phyloP scores from a whole-genome alignment of 2,888 invertebrate genomes.

The Coenonympha arcania region DNA sequence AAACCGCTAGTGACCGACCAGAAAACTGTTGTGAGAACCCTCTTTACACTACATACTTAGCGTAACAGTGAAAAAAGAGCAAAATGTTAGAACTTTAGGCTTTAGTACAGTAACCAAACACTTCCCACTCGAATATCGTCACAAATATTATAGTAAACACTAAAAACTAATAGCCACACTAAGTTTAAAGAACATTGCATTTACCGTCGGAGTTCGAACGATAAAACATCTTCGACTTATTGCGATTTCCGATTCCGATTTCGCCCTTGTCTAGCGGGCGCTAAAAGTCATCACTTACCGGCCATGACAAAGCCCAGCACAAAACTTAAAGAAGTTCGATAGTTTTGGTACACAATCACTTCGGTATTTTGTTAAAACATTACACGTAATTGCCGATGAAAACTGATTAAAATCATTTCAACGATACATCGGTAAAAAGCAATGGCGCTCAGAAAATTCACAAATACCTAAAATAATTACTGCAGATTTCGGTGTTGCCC shows the following conservation, averaged over 20 bases:
- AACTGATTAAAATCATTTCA: conserved; percentile 76
- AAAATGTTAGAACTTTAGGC: conserved; percentile 54
- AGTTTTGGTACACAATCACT: conserved; percentile 72
- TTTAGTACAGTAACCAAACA: conserved; percentile 62
- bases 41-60: conserved; percentile 44
- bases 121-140: conserved; percentile 52
- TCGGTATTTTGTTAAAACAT: conserved; percentile 70
- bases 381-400: conserved; percentile 74
- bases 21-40: conserved; percentile 54
- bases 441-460: conserved; percentile 74
- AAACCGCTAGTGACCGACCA: conserved; percentile 24
- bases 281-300: conserved; percentile 81
- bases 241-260: conserved; percentile 73
- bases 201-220: conserved; percentile 75
- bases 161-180: conserved; percentile 68
- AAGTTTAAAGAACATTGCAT: conserved; percentile 72
- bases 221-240: conserved; percentile 75
- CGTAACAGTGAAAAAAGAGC: conserved; percentile 55
- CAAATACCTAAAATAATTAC: conserved; percentile 70
- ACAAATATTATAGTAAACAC: conserved; percentile 64
- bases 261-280: conserved; percentile 74
- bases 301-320: conserved; percentile 83
- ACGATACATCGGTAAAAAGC: conserved; percentile 73
- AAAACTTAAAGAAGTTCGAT: conserved; percentile 71
- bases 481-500: conserved; percentile 64